These are phyloP conservation scores for Holacanthus passer DNA, from an alignment of 2,113 vertebrate genomes.

Conservation along the genomic window DNA sequence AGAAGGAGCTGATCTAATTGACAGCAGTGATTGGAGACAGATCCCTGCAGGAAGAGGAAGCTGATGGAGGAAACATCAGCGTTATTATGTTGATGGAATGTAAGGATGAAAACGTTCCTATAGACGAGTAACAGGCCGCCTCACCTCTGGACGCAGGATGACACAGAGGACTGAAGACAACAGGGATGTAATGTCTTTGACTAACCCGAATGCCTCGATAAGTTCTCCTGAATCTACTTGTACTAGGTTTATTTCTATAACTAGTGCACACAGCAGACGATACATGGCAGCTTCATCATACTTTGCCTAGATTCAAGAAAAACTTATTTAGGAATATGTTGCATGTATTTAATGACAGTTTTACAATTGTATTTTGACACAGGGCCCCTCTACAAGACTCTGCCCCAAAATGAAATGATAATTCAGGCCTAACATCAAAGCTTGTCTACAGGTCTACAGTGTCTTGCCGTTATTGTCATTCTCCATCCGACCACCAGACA, in stretches of 20 bases:
- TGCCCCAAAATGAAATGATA: too few relatives aligned
- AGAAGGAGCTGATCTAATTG: slow-evolving; percentile 82
- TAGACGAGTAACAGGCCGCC: slow-evolving; percentile 42
- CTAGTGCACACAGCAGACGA: too few relatives aligned
- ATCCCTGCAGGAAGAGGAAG: slow-evolving; percentile 78
- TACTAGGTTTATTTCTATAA: neutral
- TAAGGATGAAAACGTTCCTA: slow-evolving; percentile 72
- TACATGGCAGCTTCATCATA: too few relatives aligned
- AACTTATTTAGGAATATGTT: too few relatives aligned
- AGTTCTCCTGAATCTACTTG: neutral
- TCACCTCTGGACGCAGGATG: slow-evolving; percentile 15
- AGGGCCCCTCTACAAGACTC: too few relatives aligned
- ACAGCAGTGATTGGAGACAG: slow-evolving; percentile 84
- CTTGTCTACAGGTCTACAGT: too few relatives aligned
- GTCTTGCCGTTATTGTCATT: too few relatives aligned
- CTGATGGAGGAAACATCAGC: slow-evolving; percentile 79
- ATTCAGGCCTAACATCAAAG: too few relatives aligned
- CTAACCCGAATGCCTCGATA: neutral
- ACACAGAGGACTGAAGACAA: slow-evolving; percentile 17
- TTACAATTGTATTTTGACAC: too few relatives aligned
- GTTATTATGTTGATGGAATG: slow-evolving; percentile 80
- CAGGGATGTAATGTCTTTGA: neutral
- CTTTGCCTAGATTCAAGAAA: too few relatives aligned
- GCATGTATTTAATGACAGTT: too few relatives aligned
- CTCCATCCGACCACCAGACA: too few relatives aligned